These are phyloP conservation scores for Stegana nigrithorax DNA, from an alignment of 2,888 invertebrate species.

Conservation along the genomic window DNA sequence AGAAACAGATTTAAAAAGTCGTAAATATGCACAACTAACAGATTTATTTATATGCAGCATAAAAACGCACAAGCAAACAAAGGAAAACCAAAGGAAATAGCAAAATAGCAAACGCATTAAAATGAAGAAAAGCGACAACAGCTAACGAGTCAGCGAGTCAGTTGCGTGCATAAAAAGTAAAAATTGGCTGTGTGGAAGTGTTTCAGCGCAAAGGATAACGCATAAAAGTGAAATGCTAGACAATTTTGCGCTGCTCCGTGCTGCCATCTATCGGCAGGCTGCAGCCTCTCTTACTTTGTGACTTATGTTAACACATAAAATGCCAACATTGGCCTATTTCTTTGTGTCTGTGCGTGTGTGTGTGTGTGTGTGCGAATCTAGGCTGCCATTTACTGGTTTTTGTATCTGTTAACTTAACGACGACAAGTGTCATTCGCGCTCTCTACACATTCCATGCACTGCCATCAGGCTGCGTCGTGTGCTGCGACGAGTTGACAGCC, in stretches of 20 bases:
- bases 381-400: not conserved
- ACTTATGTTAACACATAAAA: constrained; percentile 23
- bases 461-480: constrained; percentile 33
- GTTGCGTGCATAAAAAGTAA: constrained; percentile 25
- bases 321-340: constrained; percentile 20
- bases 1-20: constrained; percentile 51
- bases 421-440: constrained; percentile 55
- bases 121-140: constrained; percentile 32
- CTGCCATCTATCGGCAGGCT: too few relatives aligned
- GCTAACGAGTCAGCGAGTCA: not conserved
- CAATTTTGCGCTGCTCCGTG: not conserved
- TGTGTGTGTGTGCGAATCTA: not conserved
- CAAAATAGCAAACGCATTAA: constrained; percentile 27
- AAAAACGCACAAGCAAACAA: constrained; percentile 48
- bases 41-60: constrained; percentile 59
- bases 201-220: constrained; percentile 36
- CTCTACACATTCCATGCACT: not conserved
- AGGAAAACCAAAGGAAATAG: too few relatives aligned
- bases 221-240: not conserved
- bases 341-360: not conserved
- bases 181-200: constrained; percentile 60
- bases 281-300: too few relatives aligned
- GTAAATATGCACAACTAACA: constrained; percentile 60
- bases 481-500: not conserved
- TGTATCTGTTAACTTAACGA: constrained; percentile 45